Conservation (phyloP, 2,888 invertebrate genomes). For the Ariolimax columbianus region DNA sequence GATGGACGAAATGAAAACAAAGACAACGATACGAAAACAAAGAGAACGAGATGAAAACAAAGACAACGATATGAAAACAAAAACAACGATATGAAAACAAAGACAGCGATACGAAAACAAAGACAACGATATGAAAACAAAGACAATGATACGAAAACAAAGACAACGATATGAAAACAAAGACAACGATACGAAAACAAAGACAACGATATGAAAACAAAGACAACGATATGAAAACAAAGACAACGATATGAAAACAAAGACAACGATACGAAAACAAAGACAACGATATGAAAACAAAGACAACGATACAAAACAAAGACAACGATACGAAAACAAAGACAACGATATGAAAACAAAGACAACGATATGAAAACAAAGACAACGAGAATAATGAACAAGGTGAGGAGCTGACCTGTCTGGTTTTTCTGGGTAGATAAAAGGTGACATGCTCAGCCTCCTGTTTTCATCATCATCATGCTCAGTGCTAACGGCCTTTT, state of each 20-base stretch:
- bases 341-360: too few relatives aligned
- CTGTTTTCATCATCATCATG: background rate
- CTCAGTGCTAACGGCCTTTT: background rate
- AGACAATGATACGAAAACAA: too few relatives aligned
- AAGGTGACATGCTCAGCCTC: background rate
- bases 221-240: background rate
- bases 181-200: too few relatives aligned
- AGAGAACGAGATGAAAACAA: too few relatives aligned
- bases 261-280: background rate
- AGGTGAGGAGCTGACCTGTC: background rate
- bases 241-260: background rate
- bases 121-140: too few relatives aligned
- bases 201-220: too few relatives aligned
- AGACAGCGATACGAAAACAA: too few relatives aligned
- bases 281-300: background rate
- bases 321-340: background rate
- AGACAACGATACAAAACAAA: background rate
- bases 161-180: too few relatives aligned
- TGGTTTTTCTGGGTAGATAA: background rate
- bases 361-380: background rate
- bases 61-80: too few relatives aligned
- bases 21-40: too few relatives aligned
- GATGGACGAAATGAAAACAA: too few relatives aligned
- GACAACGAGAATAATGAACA: background rate
- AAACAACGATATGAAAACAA: too few relatives aligned